Evolutionary conservation across 2,113 vertebrate species (phyloP).

Genomic region (Herpailurus yagouaroundi): DNA sequence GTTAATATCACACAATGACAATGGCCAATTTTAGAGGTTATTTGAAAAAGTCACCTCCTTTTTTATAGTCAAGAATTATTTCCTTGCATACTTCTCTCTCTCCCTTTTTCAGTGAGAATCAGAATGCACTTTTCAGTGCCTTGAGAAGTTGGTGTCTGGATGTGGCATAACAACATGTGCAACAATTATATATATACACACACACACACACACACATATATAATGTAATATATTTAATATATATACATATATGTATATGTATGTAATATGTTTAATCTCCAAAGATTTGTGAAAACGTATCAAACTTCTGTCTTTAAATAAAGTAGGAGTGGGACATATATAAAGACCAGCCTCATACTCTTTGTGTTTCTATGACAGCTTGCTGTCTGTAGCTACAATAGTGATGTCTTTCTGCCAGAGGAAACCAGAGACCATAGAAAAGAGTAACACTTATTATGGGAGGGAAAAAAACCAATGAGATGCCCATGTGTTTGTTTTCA

Average conservation of each 20-base stretch:
- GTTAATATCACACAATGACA: slow-evolving; percentile 81
- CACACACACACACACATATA: too few species aligned
- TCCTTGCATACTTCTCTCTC: not conserved
- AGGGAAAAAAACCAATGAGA: not conserved
- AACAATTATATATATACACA: not conserved
- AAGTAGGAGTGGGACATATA: not conserved
- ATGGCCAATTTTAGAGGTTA: slow-evolving; percentile 81
- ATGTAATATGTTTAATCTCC: not conserved
- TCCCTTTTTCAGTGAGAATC: not conserved
- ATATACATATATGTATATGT: too few species aligned
- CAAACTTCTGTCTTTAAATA: not conserved
- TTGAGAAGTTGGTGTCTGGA: slow-evolving; percentile 53
- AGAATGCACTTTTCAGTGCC: not conserved
- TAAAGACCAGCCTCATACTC: not conserved
- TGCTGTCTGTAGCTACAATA: not conserved
- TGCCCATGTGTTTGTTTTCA: not conserved
- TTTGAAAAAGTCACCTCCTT: slow-evolving; percentile 53
- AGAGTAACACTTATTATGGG: not conserved
- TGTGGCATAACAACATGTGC: not conserved
- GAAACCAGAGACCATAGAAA: not conserved
- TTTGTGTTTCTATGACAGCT: not conserved
- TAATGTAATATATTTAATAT: not conserved
- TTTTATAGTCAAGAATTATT: slow-evolving; percentile 47
- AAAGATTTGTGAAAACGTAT: not conserved
- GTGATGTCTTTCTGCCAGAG: not conserved